These are phyloP conservation scores for Sarcophaga variegata DNA, from an alignment of 2,888 invertebrate species.

Conservation along the genomic window DNA sequence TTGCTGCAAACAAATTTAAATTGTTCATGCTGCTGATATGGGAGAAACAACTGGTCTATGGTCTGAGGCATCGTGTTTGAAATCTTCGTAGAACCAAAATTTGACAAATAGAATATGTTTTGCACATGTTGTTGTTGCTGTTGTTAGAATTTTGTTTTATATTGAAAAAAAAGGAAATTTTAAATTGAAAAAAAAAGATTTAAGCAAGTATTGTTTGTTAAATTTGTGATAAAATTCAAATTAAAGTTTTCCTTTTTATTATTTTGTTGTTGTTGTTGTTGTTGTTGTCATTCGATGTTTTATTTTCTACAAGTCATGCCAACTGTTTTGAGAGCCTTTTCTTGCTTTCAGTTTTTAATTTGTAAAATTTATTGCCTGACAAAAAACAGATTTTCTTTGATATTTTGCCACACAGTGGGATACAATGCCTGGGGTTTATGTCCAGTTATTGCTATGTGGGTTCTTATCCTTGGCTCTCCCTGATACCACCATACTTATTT, in stretches of 20 bases:
- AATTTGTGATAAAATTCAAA: conserved; percentile 15
- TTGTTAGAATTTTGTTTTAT: background rate
- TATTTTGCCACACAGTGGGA: background rate
- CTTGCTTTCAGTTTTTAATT: conserved; percentile 13
- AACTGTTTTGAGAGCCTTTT: background rate
- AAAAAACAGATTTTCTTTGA: conserved; percentile 13
- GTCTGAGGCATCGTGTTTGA: conserved; percentile 25
- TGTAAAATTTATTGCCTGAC: conserved; percentile 50
- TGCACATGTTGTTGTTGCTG: background rate
- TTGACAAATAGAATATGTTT: conserved; percentile 5
- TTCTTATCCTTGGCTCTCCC: background rate
- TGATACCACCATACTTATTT: background rate
- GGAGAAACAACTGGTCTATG: conserved; percentile 1
- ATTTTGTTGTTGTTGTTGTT: background rate
- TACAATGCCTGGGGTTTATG: background rate
- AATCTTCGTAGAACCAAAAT: background rate
- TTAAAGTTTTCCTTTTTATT: background rate
- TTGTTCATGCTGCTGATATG: background rate
- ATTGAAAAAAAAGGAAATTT: background rate
- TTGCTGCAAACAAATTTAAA: conserved; percentile 16
- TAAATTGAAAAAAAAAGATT: conserved; percentile 28
- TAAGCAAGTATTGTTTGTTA: no score
- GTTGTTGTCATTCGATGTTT: background rate
- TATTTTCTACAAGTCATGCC: background rate
- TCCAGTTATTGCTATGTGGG: background rate